Conservation (phyloP, 2,888 invertebrate genomes). For the Lycaena phlaeas region DNA sequence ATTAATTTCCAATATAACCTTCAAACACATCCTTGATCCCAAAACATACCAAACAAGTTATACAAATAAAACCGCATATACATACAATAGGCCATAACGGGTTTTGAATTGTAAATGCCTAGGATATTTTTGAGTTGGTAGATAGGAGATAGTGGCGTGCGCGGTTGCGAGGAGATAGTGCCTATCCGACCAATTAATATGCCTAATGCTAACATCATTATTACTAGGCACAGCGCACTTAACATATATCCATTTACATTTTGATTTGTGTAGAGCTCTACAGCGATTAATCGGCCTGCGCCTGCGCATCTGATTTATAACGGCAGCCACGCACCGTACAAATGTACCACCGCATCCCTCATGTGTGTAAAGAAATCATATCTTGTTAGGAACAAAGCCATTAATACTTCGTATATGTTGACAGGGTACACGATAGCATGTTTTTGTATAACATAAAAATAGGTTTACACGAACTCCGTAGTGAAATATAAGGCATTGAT, state of each 20-base stretch:
- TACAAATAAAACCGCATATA: constrained; percentile 6
- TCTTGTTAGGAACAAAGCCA: constrained; percentile 8
- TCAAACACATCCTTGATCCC: too few species aligned
- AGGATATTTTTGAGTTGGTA: constrained; percentile 13
- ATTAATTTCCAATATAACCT: too few species aligned
- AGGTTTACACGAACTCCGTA: too few species aligned
- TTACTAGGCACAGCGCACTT: constrained; percentile 67
- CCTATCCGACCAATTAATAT: constrained; percentile 68
- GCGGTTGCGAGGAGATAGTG: constrained; percentile 53
- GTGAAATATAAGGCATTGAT: too few species aligned
- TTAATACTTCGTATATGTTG: constrained; percentile 7
- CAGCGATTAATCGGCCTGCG: constrained; percentile 63
- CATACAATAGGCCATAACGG: neutral
- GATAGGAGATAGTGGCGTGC: constrained; percentile 38
- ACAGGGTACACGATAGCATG: constrained; percentile 5
- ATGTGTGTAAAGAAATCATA: constrained; percentile 10
- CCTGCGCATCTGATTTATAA: constrained; percentile 57
- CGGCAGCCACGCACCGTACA: neutral
- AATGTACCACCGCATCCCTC: constrained; percentile 5
- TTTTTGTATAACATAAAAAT: too few species aligned
- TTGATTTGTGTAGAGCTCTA: constrained; percentile 67
- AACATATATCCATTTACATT: constrained; percentile 72
- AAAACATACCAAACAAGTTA: constrained; percentile 4
- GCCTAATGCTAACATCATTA: constrained; percentile 74
- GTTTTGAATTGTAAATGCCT: neutral